A percentile compares a stretch with the other conserved stretches of the same genome.
Conservation (phyloP, 2,797 vertebrate species). For the Trematomus bernacchii region DNA sequence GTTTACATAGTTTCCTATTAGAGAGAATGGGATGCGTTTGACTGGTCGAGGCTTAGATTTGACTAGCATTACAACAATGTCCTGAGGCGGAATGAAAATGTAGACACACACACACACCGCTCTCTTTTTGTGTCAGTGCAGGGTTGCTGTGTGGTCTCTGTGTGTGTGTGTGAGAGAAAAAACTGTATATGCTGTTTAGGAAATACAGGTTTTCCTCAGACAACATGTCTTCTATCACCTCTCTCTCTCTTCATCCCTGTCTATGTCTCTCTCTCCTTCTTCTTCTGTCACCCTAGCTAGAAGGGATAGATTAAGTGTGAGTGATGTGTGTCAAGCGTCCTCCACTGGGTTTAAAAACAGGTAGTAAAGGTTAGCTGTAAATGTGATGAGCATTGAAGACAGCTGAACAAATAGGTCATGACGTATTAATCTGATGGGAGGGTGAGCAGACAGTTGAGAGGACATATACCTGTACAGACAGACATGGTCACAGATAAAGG, state of each 20-base stretch:
- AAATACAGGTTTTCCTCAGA: constrained; percentile 58
- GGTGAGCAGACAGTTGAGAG: constrained; percentile 1
- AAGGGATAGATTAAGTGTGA: constrained; percentile 26
- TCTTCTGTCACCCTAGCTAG: constrained; percentile 1
- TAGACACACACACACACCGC: constrained; percentile 33
- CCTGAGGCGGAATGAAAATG: constrained; percentile 76
- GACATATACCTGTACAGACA: constrained; percentile 6
- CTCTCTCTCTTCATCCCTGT: constrained; percentile 1
- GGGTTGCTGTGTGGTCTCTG: constrained; percentile 65
- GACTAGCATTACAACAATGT: constrained; percentile 78
- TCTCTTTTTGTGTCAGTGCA: constrained; percentile 55
- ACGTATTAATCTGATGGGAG: constrained; percentile 74
- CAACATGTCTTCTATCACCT: constrained; percentile 22
- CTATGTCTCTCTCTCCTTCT: constrained; percentile 13
- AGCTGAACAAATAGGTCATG: constrained; percentile 81
- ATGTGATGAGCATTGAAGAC: constrained; percentile 74
- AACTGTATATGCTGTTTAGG: constrained; percentile 62
- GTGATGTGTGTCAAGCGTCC: constrained; percentile 42
- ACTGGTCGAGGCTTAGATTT: constrained; percentile 75
- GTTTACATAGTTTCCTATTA: constrained; percentile 79
- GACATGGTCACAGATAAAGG: constrained; percentile 28
- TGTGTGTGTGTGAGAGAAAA: constrained; percentile 52
- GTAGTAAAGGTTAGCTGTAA: constrained; percentile 63
- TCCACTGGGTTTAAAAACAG: constrained; percentile 40
- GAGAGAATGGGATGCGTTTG: constrained; percentile 77